Percentiles rank a stretch among this genome's conserved stretches.
Conservation (phyloP, 1,140 invertebrate species). For the Paraescarpia echinospica region DNA sequence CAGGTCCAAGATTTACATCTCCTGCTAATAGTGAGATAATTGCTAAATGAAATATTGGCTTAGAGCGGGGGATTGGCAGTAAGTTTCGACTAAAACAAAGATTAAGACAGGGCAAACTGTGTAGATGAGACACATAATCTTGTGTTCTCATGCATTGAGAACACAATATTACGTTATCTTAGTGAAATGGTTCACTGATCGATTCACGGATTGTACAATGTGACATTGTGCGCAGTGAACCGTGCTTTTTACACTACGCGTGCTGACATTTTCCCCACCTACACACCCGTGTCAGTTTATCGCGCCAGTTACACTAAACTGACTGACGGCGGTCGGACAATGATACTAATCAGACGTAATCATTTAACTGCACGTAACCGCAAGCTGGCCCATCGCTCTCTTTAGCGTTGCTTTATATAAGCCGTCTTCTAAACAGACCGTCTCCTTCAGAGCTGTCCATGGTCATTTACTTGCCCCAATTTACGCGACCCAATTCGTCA, state of each 20-base stretch:
- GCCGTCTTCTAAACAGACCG: background rate
- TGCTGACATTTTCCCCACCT: too few species aligned
- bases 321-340: background rate
- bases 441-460: background rate
- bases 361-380: background rate
- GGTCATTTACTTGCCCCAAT: background rate
- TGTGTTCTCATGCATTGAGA: too few species aligned
- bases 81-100: too few species aligned
- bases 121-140: too few species aligned
- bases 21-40: too few species aligned
- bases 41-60: too few species aligned
- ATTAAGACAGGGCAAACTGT: too few species aligned
- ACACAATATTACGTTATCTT: too few species aligned
- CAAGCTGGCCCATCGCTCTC: background rate
- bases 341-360: background rate
- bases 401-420: background rate
- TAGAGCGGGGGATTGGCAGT: too few species aligned
- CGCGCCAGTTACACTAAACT: background rate
- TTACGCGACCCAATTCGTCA: background rate
- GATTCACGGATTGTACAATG: background rate
- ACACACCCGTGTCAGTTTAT: background rate
- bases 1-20: too few species aligned
- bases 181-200: too few species aligned
- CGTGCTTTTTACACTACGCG: too few species aligned
- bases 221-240: background rate